Percentiles rank a stretch among this genome's conserved stretches.
Evolutionary conservation across 1,140 invertebrate genomes (phyloP).

Genomic region (Saccostrea cuccullata): DNA sequence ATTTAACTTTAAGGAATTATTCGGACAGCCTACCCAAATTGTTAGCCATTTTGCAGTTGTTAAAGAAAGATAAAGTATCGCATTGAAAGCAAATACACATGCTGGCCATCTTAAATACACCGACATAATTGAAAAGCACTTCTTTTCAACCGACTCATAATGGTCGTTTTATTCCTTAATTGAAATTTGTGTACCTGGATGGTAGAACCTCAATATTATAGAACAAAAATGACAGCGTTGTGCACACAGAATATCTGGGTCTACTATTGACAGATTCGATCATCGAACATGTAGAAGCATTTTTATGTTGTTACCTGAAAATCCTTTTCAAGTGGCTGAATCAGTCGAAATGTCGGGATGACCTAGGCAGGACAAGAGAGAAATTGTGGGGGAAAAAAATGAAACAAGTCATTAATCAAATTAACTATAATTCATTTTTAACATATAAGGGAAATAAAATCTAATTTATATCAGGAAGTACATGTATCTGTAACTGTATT

Average conservation of each 20-base stretch:
- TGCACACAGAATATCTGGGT: background rate
- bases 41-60: background rate
- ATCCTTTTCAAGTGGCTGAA: too few relatives aligned
- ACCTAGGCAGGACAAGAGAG: too few relatives aligned
- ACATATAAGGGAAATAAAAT: too few relatives aligned
- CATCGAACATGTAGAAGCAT: background rate
- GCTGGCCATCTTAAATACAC: conserved; percentile 8
- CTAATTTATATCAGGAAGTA: too few relatives aligned
- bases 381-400: too few relatives aligned
- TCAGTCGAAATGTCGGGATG: too few relatives aligned
- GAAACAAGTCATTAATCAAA: too few relatives aligned
- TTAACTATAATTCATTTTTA: too few relatives aligned
- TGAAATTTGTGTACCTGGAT: conserved; percentile 1
- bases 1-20: background rate
- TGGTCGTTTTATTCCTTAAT: conserved; percentile 11
- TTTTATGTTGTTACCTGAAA: too few relatives aligned
- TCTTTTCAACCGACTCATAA: background rate
- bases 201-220: background rate
- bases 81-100: background rate
- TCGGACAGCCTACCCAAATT: background rate
- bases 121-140: background rate
- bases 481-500: too few relatives aligned
- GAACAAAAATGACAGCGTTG: background rate
- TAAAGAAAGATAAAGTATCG: background rate
- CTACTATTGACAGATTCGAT: background rate